These are phyloP conservation scores for Pseudanteris insignis DNA, from an alignment of 2,888 invertebrate genomes.

Conservation along the genomic window DNA sequence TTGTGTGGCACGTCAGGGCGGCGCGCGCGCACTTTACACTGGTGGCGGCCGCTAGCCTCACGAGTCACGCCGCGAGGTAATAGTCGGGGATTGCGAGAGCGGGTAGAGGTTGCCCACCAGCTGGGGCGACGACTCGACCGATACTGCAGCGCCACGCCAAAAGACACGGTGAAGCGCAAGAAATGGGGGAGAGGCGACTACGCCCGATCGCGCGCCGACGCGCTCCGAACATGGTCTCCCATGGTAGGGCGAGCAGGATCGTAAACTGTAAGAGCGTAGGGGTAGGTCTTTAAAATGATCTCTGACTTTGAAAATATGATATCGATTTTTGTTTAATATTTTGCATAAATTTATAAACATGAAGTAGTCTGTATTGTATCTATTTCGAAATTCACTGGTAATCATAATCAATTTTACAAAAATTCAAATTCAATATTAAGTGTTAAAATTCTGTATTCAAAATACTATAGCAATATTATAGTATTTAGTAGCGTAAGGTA, in stretches of 20 bases:
- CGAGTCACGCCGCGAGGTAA: conserved; percentile 38
- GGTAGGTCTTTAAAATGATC: too few species aligned
- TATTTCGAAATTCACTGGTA: too few species aligned
- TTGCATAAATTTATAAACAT: too few species aligned
- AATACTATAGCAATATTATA: too few species aligned
- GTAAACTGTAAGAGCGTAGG: too few species aligned
- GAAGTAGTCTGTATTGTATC: too few species aligned
- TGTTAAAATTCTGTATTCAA: too few species aligned
- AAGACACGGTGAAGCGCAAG: conserved; percentile 1
- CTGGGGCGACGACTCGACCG: conserved; percentile 41
- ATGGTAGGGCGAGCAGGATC: conserved; percentile 13
- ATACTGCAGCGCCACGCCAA: conserved; percentile 26
- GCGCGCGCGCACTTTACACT: conserved; percentile 36
- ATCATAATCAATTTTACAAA: too few species aligned
- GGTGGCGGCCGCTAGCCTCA: conserved; percentile 27
- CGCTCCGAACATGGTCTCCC: conserved; percentile 14
- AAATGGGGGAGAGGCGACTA: conserved; percentile 37
- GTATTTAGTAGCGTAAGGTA: too few species aligned
- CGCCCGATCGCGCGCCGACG: conserved; percentile 37
- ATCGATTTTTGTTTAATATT: too few species aligned
- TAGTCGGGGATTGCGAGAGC: conserved; percentile 17
- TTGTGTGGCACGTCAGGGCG: conserved; percentile 17
- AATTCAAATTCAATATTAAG: too few species aligned
- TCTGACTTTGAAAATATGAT: too few species aligned
- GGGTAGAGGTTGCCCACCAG: conserved; percentile 34